phyloP scores from a whole-genome alignment of 2,888 invertebrate genomes.

The Sinentomon sp. region DNA sequence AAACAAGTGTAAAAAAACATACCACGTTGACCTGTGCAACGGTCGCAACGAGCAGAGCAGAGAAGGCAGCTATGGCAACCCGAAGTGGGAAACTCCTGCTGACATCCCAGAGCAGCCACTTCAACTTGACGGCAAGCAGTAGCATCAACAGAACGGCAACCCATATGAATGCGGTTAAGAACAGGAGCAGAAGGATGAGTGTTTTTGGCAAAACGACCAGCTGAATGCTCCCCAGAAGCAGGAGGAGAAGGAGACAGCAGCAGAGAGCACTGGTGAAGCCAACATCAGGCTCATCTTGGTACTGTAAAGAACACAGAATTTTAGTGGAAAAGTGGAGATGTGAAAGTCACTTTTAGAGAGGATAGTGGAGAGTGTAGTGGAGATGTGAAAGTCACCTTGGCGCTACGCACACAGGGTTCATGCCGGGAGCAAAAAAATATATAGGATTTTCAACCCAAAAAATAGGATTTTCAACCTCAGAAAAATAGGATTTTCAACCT shows the following conservation, averaged over 20 bases:
- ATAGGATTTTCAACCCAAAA: no score
- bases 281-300: constrained; percentile 56
- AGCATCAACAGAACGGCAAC: constrained; percentile 60
- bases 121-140: constrained; percentile 47
- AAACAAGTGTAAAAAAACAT: constrained; percentile 24
- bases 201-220: constrained; percentile 57
- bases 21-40: constrained; percentile 82
- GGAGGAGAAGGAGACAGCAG: constrained; percentile 42
- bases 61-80: constrained; percentile 60
- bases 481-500: no score
- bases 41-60: constrained; percentile 57
- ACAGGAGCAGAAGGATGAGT: constrained; percentile 48
- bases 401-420: no score
- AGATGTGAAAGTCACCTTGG: no score
- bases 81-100: constrained; percentile 53
- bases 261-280: constrained; percentile 58
- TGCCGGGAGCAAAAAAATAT: no score
- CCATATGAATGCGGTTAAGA: constrained; percentile 72
- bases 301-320: constrained; percentile 27
- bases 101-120: constrained; percentile 63
- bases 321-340: not conserved
- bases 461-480: no score
- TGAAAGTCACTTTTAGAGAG: no score
- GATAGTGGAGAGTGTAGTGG: no score
- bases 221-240: constrained; percentile 46